Evolutionary conservation across 2,113 vertebrate species (phyloP).

Genomic region (Zapornia atra): DNA sequence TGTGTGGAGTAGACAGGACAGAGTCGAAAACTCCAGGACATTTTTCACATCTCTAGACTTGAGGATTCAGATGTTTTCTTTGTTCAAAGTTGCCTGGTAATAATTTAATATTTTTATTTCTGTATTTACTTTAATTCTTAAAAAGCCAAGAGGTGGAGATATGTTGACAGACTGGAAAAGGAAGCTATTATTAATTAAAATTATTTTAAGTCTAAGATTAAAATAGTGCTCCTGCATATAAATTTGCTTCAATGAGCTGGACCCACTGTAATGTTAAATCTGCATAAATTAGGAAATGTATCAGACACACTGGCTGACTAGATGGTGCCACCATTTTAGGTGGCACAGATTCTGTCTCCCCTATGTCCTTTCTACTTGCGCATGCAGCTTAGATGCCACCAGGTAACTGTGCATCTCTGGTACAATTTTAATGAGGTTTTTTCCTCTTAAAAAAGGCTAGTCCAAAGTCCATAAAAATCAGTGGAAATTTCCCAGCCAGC

Average conservation of each 20-base stretch:
- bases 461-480: not conserved
- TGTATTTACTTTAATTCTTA: slow-evolving; percentile 76
- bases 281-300: slow-evolving; percentile 22
- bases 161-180: slow-evolving; percentile 65
- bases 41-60: slow-evolving; percentile 33
- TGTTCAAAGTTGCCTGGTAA: slow-evolving; percentile 57
- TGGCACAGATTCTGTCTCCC: not conserved
- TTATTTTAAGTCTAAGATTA: slow-evolving; percentile 70
- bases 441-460: not conserved
- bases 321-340: not conserved
- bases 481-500: not conserved
- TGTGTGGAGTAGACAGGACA: not conserved
- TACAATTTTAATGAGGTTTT: not conserved
- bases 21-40: not conserved
- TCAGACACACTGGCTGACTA: not conserved
- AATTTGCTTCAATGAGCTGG: slow-evolving; percentile 67
- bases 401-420: not conserved
- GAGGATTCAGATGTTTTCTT: slow-evolving; percentile 63
- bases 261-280: not conserved
- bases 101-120: slow-evolving; percentile 76
- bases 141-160: slow-evolving; percentile 66
- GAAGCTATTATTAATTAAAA: slow-evolving; percentile 76
- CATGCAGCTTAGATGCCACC: not conserved
- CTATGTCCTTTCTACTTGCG: not conserved
- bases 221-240: slow-evolving; percentile 69